phyloP scores from a whole-genome alignment of 35 echinoderm and acorn worm genomes.

The Amphiura filiformis region DNA sequence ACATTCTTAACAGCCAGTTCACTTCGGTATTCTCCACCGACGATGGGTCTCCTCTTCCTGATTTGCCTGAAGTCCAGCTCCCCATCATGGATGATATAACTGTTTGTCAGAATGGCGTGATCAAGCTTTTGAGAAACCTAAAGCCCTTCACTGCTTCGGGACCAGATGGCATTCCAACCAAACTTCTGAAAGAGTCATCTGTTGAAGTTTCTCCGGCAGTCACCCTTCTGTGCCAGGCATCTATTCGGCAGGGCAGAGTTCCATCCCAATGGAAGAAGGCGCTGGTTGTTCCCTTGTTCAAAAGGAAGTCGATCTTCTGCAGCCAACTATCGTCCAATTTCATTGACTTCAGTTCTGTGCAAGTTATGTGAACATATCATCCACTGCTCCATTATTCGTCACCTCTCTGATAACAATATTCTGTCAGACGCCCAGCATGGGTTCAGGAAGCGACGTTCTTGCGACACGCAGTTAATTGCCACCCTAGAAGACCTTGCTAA shows the following conservation, averaged over 20 bases:
- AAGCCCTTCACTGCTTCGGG: too few relatives aligned
- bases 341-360: slow-evolving; percentile 41
- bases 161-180: too few relatives aligned
- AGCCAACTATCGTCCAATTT: slow-evolving; percentile 49
- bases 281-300: slow-evolving; percentile 19
- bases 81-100: too few relatives aligned
- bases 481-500: slow-evolving; percentile 46
- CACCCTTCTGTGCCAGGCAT: too few relatives aligned
- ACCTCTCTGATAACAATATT: slow-evolving; percentile 13
- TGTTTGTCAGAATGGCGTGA: too few relatives aligned
- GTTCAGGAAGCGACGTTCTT: slow-evolving; percentile 42
- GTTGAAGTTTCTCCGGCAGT: too few relatives aligned
- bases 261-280: slow-evolving; percentile 24
- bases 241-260: too few relatives aligned
- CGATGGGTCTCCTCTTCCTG: too few relatives aligned
- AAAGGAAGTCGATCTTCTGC: slow-evolving; percentile 6
- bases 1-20: slow-evolving; percentile 48
- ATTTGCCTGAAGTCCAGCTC: too few relatives aligned
- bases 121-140: too few relatives aligned
- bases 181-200: too few relatives aligned
- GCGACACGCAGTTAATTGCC: slow-evolving; percentile 29
- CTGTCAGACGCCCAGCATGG: slow-evolving; percentile 32
- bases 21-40: too few relatives aligned
- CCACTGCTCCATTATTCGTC: slow-evolving; percentile 31
- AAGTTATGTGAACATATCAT: slow-evolving; percentile 52